Conservation (phyloP, 2,888 invertebrate species). For the Gasteruption jaculator region DNA sequence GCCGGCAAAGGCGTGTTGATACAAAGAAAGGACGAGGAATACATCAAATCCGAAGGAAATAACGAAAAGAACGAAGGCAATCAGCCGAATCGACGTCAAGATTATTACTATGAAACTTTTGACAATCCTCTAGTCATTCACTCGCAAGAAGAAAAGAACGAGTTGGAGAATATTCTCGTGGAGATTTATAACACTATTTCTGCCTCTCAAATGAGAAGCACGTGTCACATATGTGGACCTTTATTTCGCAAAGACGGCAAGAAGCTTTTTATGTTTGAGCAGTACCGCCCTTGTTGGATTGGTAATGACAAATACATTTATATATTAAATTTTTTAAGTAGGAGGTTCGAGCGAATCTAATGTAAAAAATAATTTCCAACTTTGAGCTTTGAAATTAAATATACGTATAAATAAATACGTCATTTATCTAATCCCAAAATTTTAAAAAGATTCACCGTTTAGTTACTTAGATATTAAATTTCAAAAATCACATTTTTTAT, state of each 20-base stretch:
- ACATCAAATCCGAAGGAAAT: constrained; percentile 1
- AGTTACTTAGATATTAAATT: no score
- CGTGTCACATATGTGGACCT: constrained; percentile 35
- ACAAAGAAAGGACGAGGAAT: constrained; percentile 8
- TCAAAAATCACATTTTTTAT: no score
- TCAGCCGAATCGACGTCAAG: constrained; percentile 15
- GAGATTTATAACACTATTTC: constrained; percentile 34
- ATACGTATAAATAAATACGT: no score
- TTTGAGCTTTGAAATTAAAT: no score
- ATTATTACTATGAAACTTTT: constrained; percentile 29
- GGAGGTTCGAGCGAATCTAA: no score
- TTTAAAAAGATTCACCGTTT: no score
- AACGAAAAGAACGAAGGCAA: no score
- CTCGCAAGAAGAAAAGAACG: no score
- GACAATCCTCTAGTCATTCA: no score
- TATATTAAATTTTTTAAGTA: neutral
- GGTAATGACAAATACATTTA: constrained; percentile 25
- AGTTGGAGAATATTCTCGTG: constrained; percentile 24
- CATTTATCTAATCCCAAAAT: no score
- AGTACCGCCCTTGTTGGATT: constrained; percentile 35
- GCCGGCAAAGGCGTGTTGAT: constrained; percentile 30
- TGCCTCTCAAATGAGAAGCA: constrained; percentile 29
- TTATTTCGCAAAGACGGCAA: constrained; percentile 29
- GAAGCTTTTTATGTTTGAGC: constrained; percentile 35
- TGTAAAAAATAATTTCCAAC: no score